A percentile compares a stretch with the other conserved stretches of the same genome.
Evolutionary conservation across 2,888 invertebrate species (phyloP).

Genomic region (Melieria crassipennis): DNA sequence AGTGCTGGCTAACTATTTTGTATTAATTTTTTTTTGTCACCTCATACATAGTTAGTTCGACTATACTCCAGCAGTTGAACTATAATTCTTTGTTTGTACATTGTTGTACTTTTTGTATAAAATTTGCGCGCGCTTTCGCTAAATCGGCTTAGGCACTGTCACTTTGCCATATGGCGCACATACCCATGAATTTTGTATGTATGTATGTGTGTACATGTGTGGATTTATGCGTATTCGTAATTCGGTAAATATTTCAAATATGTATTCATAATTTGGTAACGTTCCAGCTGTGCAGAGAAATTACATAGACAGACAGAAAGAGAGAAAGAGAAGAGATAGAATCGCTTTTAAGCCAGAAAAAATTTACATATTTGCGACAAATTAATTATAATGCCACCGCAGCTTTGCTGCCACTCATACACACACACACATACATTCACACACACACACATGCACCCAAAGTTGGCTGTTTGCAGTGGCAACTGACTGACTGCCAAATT

Average conservation of each 20-base stretch:
- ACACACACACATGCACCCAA: not conserved
- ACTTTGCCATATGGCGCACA: conserved; percentile 12
- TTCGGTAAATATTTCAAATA: conserved; percentile 30
- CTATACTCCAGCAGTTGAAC: not conserved
- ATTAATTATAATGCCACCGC: conserved; percentile 34
- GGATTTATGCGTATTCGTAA: not conserved
- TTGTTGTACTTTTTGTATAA: conserved; percentile 7
- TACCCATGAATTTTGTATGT: not conserved
- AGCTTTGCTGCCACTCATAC: conserved; percentile 24
- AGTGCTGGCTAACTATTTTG: not conserved
- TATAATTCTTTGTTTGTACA: not conserved
- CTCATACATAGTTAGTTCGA: conserved; percentile 10
- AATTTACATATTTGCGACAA: conserved; percentile 33
- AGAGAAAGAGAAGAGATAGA: not conserved
- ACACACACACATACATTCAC: conserved; percentile 13
- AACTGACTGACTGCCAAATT: too few species aligned
- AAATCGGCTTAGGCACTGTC: conserved; percentile 33
- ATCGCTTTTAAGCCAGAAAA: conserved; percentile 18
- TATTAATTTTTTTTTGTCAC: not conserved
- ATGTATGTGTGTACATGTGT: not conserved
- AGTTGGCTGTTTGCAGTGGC: too few species aligned
- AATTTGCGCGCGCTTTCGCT: conserved; percentile 31
- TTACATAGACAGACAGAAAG: conserved; percentile 36
- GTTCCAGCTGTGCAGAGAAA: conserved; percentile 53
- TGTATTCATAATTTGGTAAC: conserved; percentile 50